These are phyloP conservation scores for Heliocidaris erythrogramma DNA, from an alignment of 35 echinoderm and acorn worm genomes.

Conservation along the genomic window DNA sequence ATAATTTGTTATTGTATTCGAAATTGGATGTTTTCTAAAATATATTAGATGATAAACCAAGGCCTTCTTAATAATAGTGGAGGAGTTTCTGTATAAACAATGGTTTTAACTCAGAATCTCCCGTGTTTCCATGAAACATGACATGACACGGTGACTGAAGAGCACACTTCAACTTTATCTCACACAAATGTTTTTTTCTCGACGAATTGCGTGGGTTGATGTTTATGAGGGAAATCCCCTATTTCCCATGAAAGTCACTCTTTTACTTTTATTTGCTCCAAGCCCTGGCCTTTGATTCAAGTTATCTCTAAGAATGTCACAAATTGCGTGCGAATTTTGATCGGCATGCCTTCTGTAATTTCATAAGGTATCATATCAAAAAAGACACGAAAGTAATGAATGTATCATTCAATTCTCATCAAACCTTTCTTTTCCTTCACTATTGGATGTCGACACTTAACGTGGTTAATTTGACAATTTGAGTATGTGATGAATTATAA, in stretches of 20 bases:
- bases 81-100: no score
- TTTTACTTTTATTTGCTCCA: neutral
- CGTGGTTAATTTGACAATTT: no score
- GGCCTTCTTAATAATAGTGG: no score
- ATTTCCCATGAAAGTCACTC: neutral
- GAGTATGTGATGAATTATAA: no score
- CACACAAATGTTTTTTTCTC: neutral
- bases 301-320: neutral
- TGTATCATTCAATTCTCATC: neutral
- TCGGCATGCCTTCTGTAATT: neutral
- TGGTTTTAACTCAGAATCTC: no score
- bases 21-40: no score
- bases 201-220: neutral
- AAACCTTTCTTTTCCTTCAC: neutral
- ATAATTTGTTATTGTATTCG: no score
- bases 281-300: neutral
- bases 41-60: no score
- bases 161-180: neutral
- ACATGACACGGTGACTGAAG: neutral
- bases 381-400: neutral
- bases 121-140: no score
- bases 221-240: neutral
- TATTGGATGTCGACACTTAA: neutral
- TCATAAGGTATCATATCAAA: neutral
- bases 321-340: conserved; percentile 11